Conservation (phyloP, 2,888 invertebrate species). For the Clivina fossor region DNA sequence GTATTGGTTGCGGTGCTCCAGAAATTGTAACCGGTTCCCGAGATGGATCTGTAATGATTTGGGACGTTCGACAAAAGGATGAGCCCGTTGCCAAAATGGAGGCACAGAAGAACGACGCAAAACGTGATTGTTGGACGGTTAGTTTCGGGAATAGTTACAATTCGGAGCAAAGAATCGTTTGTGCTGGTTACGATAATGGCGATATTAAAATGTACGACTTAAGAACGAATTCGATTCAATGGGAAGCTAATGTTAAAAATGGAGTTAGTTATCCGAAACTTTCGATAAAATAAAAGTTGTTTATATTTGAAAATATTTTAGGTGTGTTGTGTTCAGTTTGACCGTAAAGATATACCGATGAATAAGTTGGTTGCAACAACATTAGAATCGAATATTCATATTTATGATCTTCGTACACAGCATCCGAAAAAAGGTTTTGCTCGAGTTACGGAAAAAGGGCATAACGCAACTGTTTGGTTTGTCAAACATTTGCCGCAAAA, state of each 20-base stretch:
- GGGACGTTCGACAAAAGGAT: conserved; percentile 91
- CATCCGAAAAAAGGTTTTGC: conserved; percentile 87
- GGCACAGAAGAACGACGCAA: conserved; percentile 67
- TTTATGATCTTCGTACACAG: conserved; percentile 86
- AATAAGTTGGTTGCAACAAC: conserved; percentile 92
- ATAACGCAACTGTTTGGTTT: conserved; percentile 83
- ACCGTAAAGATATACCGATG: conserved; percentile 91
- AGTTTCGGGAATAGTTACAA: conserved; percentile 90
- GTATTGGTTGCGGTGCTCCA: conserved; percentile 84
- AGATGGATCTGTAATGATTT: conserved; percentile 93
- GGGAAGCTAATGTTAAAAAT: conserved; percentile 92
- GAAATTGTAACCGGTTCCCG: conserved; percentile 93
- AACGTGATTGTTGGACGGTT: conserved; percentile 92
- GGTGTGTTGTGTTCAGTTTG: conserved; percentile 86
- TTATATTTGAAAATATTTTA: conserved; percentile 42
- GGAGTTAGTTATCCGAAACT: no score
- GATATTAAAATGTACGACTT: conserved; percentile 94
- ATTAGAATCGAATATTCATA: conserved; percentile 84
- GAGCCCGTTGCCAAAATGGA: conserved; percentile 89
- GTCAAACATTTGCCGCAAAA: conserved; percentile 91
- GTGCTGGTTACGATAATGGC: conserved; percentile 95
- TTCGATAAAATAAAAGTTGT: background rate
- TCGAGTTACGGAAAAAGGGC: conserved; percentile 57
- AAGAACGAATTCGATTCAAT: conserved; percentile 76
- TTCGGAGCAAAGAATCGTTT: conserved; percentile 80